Evolutionary conservation across 2,888 invertebrate species (phyloP).

Genomic region (Chloroclysta siterata): DNA sequence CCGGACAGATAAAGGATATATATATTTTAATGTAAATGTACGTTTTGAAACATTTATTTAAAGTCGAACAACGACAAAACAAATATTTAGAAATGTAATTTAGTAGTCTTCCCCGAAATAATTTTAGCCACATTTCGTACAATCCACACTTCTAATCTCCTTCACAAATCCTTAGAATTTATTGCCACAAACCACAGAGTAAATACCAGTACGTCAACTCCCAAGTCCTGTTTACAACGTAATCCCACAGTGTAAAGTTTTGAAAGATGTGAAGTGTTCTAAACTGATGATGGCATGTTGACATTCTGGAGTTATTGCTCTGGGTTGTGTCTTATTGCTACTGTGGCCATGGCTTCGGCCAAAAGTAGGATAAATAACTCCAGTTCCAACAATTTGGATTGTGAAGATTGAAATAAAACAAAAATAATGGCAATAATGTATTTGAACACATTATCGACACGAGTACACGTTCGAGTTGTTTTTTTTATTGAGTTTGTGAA

Average conservation of each 20-base stretch:
- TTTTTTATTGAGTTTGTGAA: too few species aligned
- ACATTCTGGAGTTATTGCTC: slow-evolving; percentile 36
- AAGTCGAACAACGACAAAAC: slow-evolving; percentile 11
- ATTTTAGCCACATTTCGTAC: slow-evolving; percentile 29
- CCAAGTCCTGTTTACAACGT: slow-evolving; percentile 39
- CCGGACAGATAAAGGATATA: too few species aligned
- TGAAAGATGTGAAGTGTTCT: slow-evolving; percentile 40
- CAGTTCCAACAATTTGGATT: neutral
- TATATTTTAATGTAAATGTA: too few species aligned
- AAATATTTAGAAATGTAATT: slow-evolving; percentile 17
- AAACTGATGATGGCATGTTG: slow-evolving; percentile 36
- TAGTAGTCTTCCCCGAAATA: slow-evolving; percentile 23
- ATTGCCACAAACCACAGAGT: slow-evolving; percentile 30
- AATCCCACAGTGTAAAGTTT: slow-evolving; percentile 44
- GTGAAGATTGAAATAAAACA: neutral
- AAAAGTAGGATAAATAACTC: neutral
- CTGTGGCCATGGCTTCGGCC: slow-evolving; percentile 28
- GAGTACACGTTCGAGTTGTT: too few species aligned
- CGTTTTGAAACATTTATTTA: too few species aligned
- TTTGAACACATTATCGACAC: too few species aligned
- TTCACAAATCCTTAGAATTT: slow-evolving; percentile 41
- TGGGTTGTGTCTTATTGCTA: slow-evolving; percentile 40
- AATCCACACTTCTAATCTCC: slow-evolving; percentile 34
- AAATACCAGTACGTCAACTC: slow-evolving; percentile 24
- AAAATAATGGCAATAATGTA: neutral